Conservation (phyloP, 30 jellyfish, hydroid and myxozoan genomes). For the Mastigias papua region DNA sequence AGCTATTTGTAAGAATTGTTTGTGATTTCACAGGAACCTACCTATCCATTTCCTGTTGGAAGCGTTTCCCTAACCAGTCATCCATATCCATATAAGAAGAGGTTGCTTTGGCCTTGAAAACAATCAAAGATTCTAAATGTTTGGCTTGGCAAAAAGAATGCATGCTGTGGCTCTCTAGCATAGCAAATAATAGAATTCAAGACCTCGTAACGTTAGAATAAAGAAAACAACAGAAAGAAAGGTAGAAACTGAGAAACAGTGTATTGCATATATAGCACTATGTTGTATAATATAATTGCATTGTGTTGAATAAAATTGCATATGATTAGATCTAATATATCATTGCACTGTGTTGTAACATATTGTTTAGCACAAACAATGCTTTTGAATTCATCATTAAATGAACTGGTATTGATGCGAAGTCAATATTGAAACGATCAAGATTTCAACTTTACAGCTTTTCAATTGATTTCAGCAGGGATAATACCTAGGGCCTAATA, state of each 20-base stretch:
- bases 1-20: background rate
- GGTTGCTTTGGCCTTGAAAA: slow-evolving; percentile 88
- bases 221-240: background rate
- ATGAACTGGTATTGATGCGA: too few species aligned
- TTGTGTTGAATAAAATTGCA: background rate
- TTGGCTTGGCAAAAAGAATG: too few species aligned
- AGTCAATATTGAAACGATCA: too few species aligned
- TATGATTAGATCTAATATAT: background rate
- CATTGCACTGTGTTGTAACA: background rate
- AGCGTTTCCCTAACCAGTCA: slow-evolving; percentile 93
- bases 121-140: too few species aligned
- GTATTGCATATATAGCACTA: background rate
- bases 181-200: background rate
- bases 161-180: too few species aligned
- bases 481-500: too few species aligned
- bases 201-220: background rate
- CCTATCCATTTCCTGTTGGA: slow-evolving; percentile 95
- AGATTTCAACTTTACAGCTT: too few species aligned
- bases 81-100: slow-evolving; percentile 81
- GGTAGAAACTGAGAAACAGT: background rate
- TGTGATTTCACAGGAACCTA: background rate
- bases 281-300: background rate
- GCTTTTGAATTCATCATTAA: too few species aligned
- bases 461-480: too few species aligned
- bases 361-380: too few species aligned